Percentiles rank a stretch among this genome's conserved stretches.
phyloP scores from a whole-genome alignment of 2,888 invertebrate species.

The Troglohyphantes excavatus region DNA sequence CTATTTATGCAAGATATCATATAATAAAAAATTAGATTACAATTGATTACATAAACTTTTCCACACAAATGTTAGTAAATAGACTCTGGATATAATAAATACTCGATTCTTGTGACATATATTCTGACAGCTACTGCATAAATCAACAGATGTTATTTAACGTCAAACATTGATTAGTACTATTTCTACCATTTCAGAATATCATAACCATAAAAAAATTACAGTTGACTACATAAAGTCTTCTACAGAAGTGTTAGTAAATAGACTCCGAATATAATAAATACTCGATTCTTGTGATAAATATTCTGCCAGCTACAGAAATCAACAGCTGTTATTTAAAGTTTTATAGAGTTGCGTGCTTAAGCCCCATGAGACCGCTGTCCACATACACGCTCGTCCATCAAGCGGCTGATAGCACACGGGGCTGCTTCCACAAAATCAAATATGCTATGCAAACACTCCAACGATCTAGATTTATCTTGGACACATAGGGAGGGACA shows the following conservation, averaged over 20 bases:
- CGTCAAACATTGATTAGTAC: no score
- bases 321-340: constrained; percentile 5
- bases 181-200: no score
- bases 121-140: background rate
- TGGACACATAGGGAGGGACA: background rate
- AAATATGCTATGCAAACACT: background rate
- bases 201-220: no score
- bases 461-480: background rate
- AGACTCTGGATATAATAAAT: background rate
- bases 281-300: background rate
- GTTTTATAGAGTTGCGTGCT: background rate
- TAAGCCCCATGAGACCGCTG: background rate
- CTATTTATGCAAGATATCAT: no score
- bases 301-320: background rate
- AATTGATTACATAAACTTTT: no score
- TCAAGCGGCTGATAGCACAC: no score
- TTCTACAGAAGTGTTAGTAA: no score
- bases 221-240: no score
- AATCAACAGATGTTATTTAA: constrained; percentile 1
- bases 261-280: background rate
- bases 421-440: background rate
- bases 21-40: no score
- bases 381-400: constrained; percentile 5
- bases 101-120: background rate
- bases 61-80: no score